A percentile compares a stretch with the other conserved stretches of the same genome.
Conservation (phyloP, 2,888 invertebrate genomes). For the Idaea aversata region DNA sequence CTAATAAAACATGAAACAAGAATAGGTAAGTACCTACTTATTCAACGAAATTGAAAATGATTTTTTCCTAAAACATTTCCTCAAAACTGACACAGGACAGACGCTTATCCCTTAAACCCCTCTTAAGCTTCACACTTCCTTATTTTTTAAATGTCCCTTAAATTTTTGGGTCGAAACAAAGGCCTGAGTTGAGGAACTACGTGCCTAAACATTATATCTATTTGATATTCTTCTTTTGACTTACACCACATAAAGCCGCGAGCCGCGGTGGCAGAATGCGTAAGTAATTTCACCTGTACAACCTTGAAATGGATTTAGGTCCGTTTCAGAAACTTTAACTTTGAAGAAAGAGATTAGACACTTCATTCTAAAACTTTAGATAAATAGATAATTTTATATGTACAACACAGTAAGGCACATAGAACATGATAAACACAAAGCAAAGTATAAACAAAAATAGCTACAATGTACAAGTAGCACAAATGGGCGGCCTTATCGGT, state of each 20-base stretch:
- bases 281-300: constrained; percentile 39
- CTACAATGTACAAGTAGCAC: too few relatives aligned
- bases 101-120: background rate
- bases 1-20: too few relatives aligned
- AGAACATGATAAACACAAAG: too few relatives aligned
- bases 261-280: constrained; percentile 36
- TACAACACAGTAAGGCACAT: too few relatives aligned
- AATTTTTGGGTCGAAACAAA: background rate
- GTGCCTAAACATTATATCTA: background rate
- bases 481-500: too few relatives aligned
- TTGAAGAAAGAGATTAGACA: too few relatives aligned
- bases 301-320: background rate
- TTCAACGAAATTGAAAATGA: background rate
- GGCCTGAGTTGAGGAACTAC: background rate
- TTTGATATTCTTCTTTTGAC: constrained; percentile 15
- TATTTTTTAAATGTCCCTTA: background rate
- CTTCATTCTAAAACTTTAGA: too few relatives aligned
- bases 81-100: background rate
- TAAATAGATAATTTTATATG: too few relatives aligned
- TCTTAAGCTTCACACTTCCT: background rate
- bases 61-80: background rate
- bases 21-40: too few relatives aligned
- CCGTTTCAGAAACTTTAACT: background rate
- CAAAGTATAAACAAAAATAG: too few relatives aligned
- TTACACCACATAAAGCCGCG: constrained; percentile 26